These are phyloP conservation scores for Poeciliopsis retropinna DNA, from an alignment of 2,113 vertebrate genomes.

Conservation along the genomic window DNA sequence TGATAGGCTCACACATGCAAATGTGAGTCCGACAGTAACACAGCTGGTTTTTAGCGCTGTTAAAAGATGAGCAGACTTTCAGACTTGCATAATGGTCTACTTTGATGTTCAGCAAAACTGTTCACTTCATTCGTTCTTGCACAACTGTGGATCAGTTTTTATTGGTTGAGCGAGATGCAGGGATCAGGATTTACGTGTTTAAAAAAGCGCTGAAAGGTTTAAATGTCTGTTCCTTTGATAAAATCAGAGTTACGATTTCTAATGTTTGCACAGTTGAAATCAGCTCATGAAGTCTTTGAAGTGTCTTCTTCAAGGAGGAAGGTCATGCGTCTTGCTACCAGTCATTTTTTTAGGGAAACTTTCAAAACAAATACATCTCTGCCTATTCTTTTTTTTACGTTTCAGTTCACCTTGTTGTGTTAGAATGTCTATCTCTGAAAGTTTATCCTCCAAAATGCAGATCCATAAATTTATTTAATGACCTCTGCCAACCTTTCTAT, in stretches of 20 bases:
- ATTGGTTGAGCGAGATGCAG: fast-evolving
- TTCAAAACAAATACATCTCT: too few species aligned
- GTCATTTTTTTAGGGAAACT: too few species aligned
- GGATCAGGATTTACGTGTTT: slow-evolving; percentile 16
- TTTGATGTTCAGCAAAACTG: not conserved
- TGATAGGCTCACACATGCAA: slow-evolving; percentile 28
- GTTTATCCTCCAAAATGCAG: not conserved
- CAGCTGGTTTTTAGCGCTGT: not conserved
- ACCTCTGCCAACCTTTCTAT: too few species aligned
- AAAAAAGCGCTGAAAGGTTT: not conserved
- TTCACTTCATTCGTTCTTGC: not conserved
- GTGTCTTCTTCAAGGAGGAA: not conserved
- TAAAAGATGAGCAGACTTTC: not conserved
- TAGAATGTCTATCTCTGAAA: not conserved
- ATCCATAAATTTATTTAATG: not conserved
- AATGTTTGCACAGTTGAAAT: not conserved
- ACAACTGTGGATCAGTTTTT: not conserved
- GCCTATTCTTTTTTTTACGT: too few species aligned
- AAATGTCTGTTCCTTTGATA: not conserved
- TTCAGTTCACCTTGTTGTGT: not conserved
- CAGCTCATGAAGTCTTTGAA: not conserved
- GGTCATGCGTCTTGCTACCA: too few species aligned
- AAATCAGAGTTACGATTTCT: not conserved
- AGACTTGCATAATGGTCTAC: not conserved
- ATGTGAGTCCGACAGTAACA: not conserved